Percentiles rank a stretch among this genome's conserved stretches.
Evolutionary conservation across 2,113 vertebrate species (phyloP).

Genomic region (Malurus cyaneus): DNA sequence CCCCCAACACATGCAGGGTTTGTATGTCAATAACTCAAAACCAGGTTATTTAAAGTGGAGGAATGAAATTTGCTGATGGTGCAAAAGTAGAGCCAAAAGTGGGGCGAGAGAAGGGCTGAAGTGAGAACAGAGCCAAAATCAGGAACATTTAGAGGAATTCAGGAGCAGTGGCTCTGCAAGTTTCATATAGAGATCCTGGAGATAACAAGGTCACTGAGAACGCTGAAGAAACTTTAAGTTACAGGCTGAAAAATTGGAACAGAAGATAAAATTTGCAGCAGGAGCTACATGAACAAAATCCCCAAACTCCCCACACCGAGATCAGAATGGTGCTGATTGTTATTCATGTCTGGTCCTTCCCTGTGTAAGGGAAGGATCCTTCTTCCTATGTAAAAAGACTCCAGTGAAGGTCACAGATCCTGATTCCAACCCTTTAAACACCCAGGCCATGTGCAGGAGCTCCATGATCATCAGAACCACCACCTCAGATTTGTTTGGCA

Average conservation of each 20-base stretch:
- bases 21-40: constrained; percentile 6
- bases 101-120: neutral
- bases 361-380: neutral
- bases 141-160: neutral
- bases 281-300: neutral
- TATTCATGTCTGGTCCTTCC: neutral
- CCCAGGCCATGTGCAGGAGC: neutral
- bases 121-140: neutral
- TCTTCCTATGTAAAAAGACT: neutral
- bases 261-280: neutral
- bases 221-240: neutral
- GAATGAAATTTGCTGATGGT: constrained; percentile 9
- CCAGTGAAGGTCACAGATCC: rapidly evolving
- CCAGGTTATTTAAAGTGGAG: neutral
- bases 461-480: neutral
- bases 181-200: neutral
- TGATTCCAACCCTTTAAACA: neutral
- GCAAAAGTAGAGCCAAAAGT: neutral
- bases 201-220: neutral
- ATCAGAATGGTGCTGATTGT: neutral
- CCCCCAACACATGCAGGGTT: neutral
- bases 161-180: neutral
- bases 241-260: neutral
- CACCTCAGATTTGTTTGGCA: neutral
- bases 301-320: neutral